Base-by-base conservation (phyloP, 1,140 invertebrate species). In the Rhysida immarginata region DNA sequence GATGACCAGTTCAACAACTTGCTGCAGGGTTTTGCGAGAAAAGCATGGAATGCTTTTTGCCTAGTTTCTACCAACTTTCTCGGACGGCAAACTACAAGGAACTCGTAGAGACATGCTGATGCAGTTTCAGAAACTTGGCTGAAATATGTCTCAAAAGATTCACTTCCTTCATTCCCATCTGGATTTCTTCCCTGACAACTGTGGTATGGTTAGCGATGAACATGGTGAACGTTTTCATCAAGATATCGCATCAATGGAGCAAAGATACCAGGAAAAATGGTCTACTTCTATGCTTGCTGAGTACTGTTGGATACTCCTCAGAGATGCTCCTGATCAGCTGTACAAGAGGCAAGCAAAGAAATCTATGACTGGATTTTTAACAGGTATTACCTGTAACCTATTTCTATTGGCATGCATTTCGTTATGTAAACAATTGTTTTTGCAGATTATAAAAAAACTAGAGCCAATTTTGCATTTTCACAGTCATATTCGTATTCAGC, bases 111-210 rank as follows among this genome's bases (percentile, higher is more conserved):
- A 46, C 14, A 45, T 61, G 11, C 42, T 61, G 42, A 26, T 44
- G 18, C 35, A 41, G 14, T 56, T 50, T 29, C 29, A 44, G 45
- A 24, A 50, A 24, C 57, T 60, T 21, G 42, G 57, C 11, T 60
- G 59, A 25, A 59, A 58, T 35, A 56, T 60, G 53, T 55, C 57
- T 14, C 21, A 55, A 20, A 57, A 59, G 20, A 21, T 69, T 51
- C 64, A 71, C 62, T 69, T 68, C 59, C 61, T 70, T 14, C 56
- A 69, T 48, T 67, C 59, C 14, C 65, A 73, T 67, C 53, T 74
- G 58, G 66, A 67, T 54, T 65, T 67, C 43, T 71, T 69, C 60
- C 61, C 61, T 0, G 21, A 59, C 56, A 70, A 65, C 57, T 61
- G 63, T 45, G 66, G 62, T 25, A 62, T 48, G 24, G 61, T 65